Evolutionary conservation across 2,797 vertebrate genomes (phyloP).

Genomic region (Acridotheres tristis): DNA sequence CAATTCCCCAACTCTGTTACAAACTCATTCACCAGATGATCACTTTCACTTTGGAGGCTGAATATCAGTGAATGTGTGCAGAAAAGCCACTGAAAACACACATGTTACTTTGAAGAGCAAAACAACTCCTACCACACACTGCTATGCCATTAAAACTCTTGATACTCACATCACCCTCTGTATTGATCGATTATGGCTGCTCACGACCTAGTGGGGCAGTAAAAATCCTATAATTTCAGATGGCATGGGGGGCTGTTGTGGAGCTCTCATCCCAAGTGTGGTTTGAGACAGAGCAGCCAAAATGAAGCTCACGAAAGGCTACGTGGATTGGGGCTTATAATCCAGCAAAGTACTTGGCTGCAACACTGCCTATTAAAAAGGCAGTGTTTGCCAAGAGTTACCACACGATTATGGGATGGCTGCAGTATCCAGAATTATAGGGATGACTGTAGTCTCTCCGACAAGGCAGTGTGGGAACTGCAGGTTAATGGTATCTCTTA

Average conservation of each 20-base stretch:
- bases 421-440: background rate
- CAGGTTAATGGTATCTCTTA: constrained; percentile 54
- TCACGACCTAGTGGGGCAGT: background rate
- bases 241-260: background rate
- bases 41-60: background rate
- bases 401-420: background rate
- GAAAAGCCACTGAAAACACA: background rate
- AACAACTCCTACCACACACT: background rate
- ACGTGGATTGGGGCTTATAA: accelerated
- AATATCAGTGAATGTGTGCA: background rate
- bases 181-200: background rate
- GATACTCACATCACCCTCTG: background rate
- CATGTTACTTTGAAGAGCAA: background rate
- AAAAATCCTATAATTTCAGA: background rate
- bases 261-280: background rate
- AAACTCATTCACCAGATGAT: background rate
- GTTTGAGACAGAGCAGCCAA: background rate
- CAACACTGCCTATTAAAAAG: background rate
- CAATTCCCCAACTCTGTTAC: background rate
- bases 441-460: background rate
- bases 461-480: constrained; percentile 14
- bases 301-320: background rate
- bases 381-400: background rate
- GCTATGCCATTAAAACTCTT: background rate
- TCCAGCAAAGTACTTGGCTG: background rate